Evolutionary conservation across 2,888 invertebrate species (phyloP).

Genomic region (Drosophila rubida): DNA sequence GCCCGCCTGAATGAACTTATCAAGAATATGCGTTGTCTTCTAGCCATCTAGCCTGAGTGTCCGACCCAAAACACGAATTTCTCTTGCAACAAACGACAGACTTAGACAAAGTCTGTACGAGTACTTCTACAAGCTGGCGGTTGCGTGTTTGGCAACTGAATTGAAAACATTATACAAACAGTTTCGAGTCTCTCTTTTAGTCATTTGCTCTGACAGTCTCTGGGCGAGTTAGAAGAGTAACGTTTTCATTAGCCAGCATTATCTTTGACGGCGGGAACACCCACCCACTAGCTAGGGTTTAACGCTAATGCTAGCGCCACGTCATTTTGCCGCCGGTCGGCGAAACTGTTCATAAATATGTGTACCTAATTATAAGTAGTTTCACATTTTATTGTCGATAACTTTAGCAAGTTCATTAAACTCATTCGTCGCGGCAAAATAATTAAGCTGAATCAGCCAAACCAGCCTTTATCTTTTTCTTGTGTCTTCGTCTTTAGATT

Average conservation of each 20-base stretch:
- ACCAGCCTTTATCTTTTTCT: conserved; percentile 29
- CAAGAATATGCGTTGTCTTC: conserved; percentile 36
- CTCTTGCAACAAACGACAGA: conserved; percentile 50
- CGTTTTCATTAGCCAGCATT: conserved; percentile 69
- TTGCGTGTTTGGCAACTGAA: conserved; percentile 65
- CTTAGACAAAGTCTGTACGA: conserved; percentile 11
- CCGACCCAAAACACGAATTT: conserved; percentile 19
- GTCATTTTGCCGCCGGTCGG: conserved; percentile 43
- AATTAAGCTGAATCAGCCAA: conserved; percentile 39
- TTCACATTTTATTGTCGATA: conserved; percentile 70
- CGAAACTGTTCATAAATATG: conserved; percentile 51
- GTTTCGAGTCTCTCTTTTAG: conserved; percentile 17
- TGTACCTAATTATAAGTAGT: conserved; percentile 62
- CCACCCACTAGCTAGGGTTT: conserved; percentile 45
- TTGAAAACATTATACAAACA: conserved; percentile 39
- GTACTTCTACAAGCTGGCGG: conserved; percentile 15
- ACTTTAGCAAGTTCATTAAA: conserved; percentile 74
- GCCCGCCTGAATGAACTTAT: conserved; percentile 35
- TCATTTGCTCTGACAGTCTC: conserved; percentile 27
- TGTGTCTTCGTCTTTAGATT: conserved; percentile 2
- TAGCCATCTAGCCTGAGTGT: neutral
- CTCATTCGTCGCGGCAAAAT: conserved; percentile 50
- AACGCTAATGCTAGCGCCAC: conserved; percentile 26
- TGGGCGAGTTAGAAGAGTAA: conserved; percentile 63
- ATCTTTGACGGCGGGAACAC: conserved; percentile 63